A percentile compares a stretch with the other conserved stretches of the same genome.
These are phyloP conservation scores for Megastigmus dorsalis DNA, from an alignment of 2,888 invertebrate species.

Conservation along the genomic window DNA sequence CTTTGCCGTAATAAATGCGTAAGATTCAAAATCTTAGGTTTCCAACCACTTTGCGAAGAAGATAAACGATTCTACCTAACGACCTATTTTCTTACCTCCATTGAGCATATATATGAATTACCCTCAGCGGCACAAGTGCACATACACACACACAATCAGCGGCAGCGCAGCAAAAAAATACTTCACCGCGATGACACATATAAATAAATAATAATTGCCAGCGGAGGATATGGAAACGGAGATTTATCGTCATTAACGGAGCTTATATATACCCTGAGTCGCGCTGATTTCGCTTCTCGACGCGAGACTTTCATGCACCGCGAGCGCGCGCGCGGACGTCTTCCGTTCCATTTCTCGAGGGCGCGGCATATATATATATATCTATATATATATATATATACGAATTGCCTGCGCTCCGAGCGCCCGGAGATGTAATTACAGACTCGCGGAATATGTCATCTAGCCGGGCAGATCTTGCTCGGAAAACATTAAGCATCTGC, in stretches of 20 bases:
- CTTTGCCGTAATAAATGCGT: no score
- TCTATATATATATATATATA: constrained; percentile 1
- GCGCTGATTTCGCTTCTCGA: neutral
- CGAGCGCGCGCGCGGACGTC: constrained; percentile 51
- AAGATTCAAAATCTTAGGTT: no score
- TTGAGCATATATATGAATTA: no score
- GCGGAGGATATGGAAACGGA: constrained; percentile 5
- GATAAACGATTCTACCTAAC: no score
- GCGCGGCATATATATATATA: constrained; percentile 16
- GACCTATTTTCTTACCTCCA: no score
- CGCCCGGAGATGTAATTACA: constrained; percentile 29
- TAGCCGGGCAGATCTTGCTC: constrained; percentile 23
- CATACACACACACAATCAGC: no score
- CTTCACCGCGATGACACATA: no score
- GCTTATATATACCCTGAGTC: neutral
- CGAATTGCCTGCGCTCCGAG: no score
- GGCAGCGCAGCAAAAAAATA: no score
- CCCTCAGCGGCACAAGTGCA: neutral
- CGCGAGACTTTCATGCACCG: neutral
- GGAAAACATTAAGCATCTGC: constrained; percentile 15
- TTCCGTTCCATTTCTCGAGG: constrained; percentile 65
- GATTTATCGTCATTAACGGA: constrained; percentile 49
- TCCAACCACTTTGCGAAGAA: no score
- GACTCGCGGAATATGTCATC: constrained; percentile 42
- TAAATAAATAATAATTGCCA: constrained; percentile 31